A percentile compares a stretch with the other conserved stretches of the same genome.
phyloP scores from a whole-genome alignment of 2,797 vertebrate genomes.

The Coracias cyanogaster region DNA sequence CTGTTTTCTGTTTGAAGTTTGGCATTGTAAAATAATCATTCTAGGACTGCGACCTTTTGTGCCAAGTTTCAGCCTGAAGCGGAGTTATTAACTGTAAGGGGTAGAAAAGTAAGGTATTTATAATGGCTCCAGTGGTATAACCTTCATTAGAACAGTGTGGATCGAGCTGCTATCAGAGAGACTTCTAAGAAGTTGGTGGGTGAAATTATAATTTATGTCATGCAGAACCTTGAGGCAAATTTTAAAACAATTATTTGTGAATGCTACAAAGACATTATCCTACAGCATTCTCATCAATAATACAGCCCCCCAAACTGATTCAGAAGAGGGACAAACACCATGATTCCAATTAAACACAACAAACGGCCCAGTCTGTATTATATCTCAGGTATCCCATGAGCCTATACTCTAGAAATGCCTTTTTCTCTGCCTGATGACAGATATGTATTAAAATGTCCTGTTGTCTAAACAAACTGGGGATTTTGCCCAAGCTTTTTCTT shows the following conservation, averaged over 20 bases:
- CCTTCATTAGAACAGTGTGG: slow-evolving; percentile 31
- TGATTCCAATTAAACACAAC: slow-evolving; percentile 52
- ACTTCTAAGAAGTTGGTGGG: slow-evolving; percentile 29
- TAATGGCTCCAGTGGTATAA: neutral
- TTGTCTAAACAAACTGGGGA: slow-evolving; percentile 24
- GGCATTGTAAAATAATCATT: slow-evolving; percentile 42
- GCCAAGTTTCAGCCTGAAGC: slow-evolving; percentile 34
- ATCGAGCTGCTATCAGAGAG: neutral
- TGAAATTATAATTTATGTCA: slow-evolving; percentile 59
- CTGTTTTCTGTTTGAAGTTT: slow-evolving; percentile 4
- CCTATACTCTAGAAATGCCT: slow-evolving; percentile 14
- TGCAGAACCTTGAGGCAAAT: slow-evolving; percentile 64
- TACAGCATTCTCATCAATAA: slow-evolving; percentile 58
- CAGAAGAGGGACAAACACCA: neutral
- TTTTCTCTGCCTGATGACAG: neutral
- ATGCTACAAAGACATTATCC: slow-evolving; percentile 47
- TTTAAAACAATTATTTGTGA: slow-evolving; percentile 75
- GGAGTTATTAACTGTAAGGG: slow-evolving; percentile 47
- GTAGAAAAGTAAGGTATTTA: slow-evolving; percentile 27
- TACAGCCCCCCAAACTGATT: slow-evolving; percentile 13
- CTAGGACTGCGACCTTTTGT: neutral
- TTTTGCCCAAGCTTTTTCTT: slow-evolving; percentile 61
- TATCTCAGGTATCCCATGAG: slow-evolving; percentile 25
- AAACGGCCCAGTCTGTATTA: slow-evolving; percentile 5
- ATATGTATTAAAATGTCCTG: slow-evolving; percentile 37